Evolutionary conservation across 2,888 invertebrate genomes (phyloP).

Genomic region (Notodonta ziczac): DNA sequence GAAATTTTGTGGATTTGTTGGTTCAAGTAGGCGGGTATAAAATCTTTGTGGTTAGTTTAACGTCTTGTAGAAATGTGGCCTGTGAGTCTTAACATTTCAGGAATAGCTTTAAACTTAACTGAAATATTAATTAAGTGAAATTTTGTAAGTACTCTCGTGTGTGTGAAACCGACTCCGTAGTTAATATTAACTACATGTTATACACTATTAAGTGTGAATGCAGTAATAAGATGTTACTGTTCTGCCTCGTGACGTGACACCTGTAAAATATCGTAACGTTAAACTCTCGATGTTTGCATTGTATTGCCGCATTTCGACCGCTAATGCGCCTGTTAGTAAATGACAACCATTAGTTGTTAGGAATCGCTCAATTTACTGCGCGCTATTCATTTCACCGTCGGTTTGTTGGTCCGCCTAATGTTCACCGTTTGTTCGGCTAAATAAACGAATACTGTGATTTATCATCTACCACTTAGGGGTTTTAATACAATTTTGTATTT

Average conservation of each 20-base stretch:
- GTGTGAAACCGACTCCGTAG: too few species aligned
- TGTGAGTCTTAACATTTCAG: neutral
- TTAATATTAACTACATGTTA: too few species aligned
- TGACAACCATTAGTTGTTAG: neutral
- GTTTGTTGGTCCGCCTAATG: neutral
- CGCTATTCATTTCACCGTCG: neutral
- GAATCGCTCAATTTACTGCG: neutral
- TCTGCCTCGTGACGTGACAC: too few species aligned
- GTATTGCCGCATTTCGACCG: too few species aligned
- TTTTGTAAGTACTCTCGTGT: too few species aligned
- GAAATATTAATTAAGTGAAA: neutral
- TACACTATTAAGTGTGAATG: too few species aligned
- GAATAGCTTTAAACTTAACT: neutral
- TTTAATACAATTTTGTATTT: too few species aligned
- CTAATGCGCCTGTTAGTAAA: neutral
- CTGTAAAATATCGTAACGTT: too few species aligned
- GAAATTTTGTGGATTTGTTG: slow-evolving; percentile 56
- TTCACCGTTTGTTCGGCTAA: neutral
- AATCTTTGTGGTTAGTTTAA: slow-evolving; percentile 21
- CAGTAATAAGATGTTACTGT: too few species aligned
- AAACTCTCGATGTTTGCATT: too few species aligned
- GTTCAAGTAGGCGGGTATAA: slow-evolving; percentile 14
- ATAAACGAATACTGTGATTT: neutral
- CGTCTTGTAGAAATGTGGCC: slow-evolving; percentile 9
- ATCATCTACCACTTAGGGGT: neutral